phyloP scores from a whole-genome alignment of 2,113 vertebrate genomes.

The Cebus imitator region DNA sequence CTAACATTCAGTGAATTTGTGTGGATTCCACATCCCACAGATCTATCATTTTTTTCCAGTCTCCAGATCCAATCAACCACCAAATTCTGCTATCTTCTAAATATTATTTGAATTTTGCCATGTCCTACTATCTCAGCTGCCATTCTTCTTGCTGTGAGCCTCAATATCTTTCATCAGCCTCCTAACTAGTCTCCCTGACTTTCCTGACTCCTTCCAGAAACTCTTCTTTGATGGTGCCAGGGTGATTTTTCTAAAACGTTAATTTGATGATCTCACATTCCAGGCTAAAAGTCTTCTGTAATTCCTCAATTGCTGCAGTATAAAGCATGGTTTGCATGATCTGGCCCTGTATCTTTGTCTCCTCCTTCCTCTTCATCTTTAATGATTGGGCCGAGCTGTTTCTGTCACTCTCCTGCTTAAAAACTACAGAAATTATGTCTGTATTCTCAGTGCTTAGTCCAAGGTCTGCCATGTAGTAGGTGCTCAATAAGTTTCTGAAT shows the following conservation, averaged over 20 bases:
- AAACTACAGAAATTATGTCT: not conserved
- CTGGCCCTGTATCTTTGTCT: not conserved
- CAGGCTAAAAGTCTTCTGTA: not conserved
- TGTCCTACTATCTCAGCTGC: not conserved
- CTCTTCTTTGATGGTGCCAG: not conserved
- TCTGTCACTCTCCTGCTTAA: not conserved
- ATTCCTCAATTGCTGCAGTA: not conserved
- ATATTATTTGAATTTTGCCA: not conserved
- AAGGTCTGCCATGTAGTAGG: not conserved
- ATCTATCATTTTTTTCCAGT: not conserved
- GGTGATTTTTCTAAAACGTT: constrained; percentile 9
- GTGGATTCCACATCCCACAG: not conserved
- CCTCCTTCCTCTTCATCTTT: not conserved
- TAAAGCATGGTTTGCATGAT: not conserved
- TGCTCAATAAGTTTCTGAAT: not conserved
- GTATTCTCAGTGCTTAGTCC: not conserved
- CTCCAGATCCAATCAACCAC: not conserved
- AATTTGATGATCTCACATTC: not conserved
- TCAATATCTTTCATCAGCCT: not conserved
- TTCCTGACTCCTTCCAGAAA: not conserved
- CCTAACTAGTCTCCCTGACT: not conserved
- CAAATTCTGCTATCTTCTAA: not conserved
- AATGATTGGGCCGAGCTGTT: not conserved
- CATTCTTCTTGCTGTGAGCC: not conserved
- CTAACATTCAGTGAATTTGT: not conserved